A percentile compares a stretch with the other conserved stretches of the same genome.
phyloP scores from a whole-genome alignment of 2,888 invertebrate genomes.

The Pollenia amentaria region DNA sequence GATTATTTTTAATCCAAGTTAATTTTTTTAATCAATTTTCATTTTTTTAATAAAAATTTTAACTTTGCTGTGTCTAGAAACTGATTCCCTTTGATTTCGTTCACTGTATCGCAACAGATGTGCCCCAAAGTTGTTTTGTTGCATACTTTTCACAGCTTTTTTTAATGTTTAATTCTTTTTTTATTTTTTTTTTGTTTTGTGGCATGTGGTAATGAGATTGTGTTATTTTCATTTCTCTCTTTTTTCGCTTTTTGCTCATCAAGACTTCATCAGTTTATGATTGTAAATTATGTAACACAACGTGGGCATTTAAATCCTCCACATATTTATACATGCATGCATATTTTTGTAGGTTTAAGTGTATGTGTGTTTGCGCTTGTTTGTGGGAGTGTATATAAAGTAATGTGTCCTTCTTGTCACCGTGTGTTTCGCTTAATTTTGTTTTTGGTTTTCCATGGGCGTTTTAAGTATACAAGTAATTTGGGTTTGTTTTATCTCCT shows the following conservation, averaged over 20 bases:
- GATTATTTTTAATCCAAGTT: too few species aligned
- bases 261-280: slow-evolving; percentile 50
- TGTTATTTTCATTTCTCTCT: slow-evolving; percentile 35
- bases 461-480: slow-evolving; percentile 54
- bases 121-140: not conserved
- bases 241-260: slow-evolving; percentile 16
- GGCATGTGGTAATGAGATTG: slow-evolving; percentile 51
- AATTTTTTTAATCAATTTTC: too few species aligned
- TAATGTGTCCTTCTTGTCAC: slow-evolving; percentile 22
- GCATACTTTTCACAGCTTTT: slow-evolving; percentile 18
- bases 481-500: slow-evolving; percentile 10
- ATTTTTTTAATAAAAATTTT: not conserved
- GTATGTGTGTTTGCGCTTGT: not conserved
- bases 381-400: not conserved
- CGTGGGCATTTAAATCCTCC: slow-evolving; percentile 1
- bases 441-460: slow-evolving; percentile 58
- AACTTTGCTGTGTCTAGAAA: not conserved
- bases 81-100: not conserved
- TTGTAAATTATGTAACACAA: slow-evolving; percentile 52
- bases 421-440: slow-evolving; percentile 8
- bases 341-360: not conserved
- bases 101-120: slow-evolving; percentile 48
- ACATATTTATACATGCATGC: not conserved
- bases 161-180: too few species aligned
- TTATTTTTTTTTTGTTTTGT: not conserved